Percentiles rank a stretch among this genome's conserved stretches.
Evolutionary conservation across 2,113 vertebrate species (phyloP).

Genomic region (Catharus fuscescens): DNA sequence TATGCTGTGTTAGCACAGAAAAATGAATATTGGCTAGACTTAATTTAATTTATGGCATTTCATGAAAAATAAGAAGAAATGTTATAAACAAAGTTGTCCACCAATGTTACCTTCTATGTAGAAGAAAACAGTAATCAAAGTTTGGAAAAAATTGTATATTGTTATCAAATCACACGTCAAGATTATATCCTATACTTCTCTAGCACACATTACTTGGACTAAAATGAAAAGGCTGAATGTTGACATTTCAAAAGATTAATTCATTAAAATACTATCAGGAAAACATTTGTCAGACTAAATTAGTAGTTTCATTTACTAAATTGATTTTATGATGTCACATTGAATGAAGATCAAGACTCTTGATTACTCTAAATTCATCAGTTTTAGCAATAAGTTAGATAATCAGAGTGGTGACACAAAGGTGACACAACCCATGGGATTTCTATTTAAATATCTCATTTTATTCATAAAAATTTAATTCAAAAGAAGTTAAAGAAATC

Average conservation of each 20-base stretch:
- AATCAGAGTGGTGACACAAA: background rate
- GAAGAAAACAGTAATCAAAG: background rate
- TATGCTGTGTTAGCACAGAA: background rate
- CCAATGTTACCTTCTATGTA: background rate
- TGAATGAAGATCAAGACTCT: background rate
- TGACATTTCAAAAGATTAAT: background rate
- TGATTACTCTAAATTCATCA: background rate
- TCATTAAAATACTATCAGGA: background rate
- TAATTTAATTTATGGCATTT: background rate
- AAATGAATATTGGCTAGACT: background rate
- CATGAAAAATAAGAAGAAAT: background rate
- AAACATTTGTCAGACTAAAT: background rate
- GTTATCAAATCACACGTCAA: background rate
- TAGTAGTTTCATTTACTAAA: background rate
- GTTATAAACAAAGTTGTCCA: background rate
- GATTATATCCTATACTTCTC: background rate
- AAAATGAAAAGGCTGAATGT: background rate
- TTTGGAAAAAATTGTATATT: background rate
- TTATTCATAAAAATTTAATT: background rate
- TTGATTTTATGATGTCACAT: background rate
- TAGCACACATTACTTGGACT: background rate
- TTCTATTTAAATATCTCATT: background rate
- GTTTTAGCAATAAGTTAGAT: background rate
- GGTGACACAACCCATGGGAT: background rate
- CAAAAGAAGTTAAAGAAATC: background rate